Conservation (phyloP, 2,888 invertebrate genomes). For the Sesia bembeciformis region DNA sequence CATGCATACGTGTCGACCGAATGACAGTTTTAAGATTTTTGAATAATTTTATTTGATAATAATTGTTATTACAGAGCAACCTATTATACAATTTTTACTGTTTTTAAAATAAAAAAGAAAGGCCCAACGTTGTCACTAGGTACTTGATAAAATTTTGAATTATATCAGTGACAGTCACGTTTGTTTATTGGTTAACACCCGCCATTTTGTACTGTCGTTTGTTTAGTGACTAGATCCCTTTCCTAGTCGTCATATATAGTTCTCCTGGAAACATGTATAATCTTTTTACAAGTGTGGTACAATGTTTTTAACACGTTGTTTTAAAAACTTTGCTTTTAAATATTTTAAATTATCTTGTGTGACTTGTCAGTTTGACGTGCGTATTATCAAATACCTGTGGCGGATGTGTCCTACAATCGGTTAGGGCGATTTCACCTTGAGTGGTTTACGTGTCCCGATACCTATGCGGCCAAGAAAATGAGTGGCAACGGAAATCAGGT, state of each 20-base stretch:
- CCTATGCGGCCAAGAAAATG: constrained; percentile 77
- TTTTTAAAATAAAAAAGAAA: no score
- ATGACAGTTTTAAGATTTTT: no score
- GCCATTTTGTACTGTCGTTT: constrained; percentile 75
- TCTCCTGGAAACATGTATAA: constrained; percentile 50
- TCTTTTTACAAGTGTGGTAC: constrained; percentile 57
- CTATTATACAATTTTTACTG: no score
- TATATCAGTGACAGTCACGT: constrained; percentile 55
- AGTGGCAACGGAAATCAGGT: constrained; percentile 79
- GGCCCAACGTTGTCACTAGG: no score
- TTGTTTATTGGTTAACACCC: constrained; percentile 74
- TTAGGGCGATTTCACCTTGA: constrained; percentile 76
- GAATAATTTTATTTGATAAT: no score
- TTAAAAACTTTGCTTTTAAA: constrained; percentile 56
- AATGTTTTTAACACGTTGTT: constrained; percentile 44
- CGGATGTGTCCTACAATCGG: constrained; percentile 74
- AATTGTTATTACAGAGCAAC: no score
- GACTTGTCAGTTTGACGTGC: constrained; percentile 65
- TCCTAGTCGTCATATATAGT: constrained; percentile 59
- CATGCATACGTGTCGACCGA: no score
- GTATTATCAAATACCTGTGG: constrained; percentile 56
- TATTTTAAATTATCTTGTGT: constrained; percentile 55
- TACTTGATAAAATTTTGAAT: background rate
- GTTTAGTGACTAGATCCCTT: constrained; percentile 68
- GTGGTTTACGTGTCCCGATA: constrained; percentile 75